Evolutionary conservation across 1,140 invertebrate species (phyloP), one percentile per base, ranked within the genome.

Genomic region (Branchinecta lindahli): DNA sequence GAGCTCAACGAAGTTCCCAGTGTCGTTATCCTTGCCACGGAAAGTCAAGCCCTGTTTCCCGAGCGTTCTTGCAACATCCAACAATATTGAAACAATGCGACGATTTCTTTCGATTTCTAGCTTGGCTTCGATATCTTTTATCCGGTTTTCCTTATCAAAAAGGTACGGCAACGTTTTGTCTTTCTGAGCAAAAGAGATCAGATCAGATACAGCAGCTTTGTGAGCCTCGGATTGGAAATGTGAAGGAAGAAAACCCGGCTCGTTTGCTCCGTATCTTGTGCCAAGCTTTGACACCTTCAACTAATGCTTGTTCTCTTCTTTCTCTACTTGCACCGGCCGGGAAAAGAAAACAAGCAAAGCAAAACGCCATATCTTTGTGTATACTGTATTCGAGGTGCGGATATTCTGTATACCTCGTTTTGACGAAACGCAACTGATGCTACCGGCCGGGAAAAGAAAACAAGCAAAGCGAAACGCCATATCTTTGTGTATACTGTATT

Each of bases 301-400:
- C n/a, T 9, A 52, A 52, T 52, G 47, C 47, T 52, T 52, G 9
- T 9, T 52, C n/a, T 52, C 47, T 52, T 9, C n/a, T 9, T 52
- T 52, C 47, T 9, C n/a, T 9, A n/a, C 47, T n/a, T 9, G 47
- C 9, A 9, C 47, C 47, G n/a, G 47, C n/a, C n/a, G 47, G n/a
- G n/a, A 52, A 52, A 52, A 52, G n/a, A 9, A n/a, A 52, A 52
- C 9, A 52, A n/a, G 47, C 47, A 52, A 52, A 52, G 47, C 47
- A 52, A n/a, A 9, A 52, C 9, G n/a, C 47, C n/a, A 52, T n/a
- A 52, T 52, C 47, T n/a, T 52, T 52, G 9, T 52, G 47, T 9
- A 52, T n/a, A 52, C 47, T 52, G n/a, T 52, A 52, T n/a, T 52
- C 47, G n/a, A 52, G 47, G 47, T 9, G 47, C 47, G n/a, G 47